A percentile compares a stretch with the other conserved stretches of the same genome.
phyloP scores from a whole-genome alignment of 2,888 invertebrate species.

The Melinaea menophilus region DNA sequence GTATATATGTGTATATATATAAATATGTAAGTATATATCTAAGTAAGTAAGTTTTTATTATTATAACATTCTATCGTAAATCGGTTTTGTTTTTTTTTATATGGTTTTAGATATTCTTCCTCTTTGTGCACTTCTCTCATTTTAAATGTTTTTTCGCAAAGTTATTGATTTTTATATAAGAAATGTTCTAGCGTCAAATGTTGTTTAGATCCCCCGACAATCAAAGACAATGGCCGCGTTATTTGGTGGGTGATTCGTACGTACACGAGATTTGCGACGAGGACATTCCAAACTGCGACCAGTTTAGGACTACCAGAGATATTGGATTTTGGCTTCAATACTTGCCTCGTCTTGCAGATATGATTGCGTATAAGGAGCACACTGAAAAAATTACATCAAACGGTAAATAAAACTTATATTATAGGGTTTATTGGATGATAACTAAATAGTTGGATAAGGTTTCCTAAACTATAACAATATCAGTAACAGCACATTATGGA shows the following conservation, averaged over 20 bases:
- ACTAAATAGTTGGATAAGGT: too few relatives aligned
- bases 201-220: slow-evolving; percentile 76
- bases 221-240: slow-evolving; percentile 79
- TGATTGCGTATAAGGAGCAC: slow-evolving; percentile 42
- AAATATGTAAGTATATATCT: too few relatives aligned
- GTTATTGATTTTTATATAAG: neutral
- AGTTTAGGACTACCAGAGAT: slow-evolving; percentile 44
- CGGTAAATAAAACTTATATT: slow-evolving; percentile 40
- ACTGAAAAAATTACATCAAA: slow-evolving; percentile 51
- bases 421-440: too few relatives aligned
- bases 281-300: slow-evolving; percentile 23
- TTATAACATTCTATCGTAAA: too few relatives aligned
- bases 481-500: too few relatives aligned
- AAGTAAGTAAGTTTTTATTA: too few relatives aligned
- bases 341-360: slow-evolving; percentile 54
- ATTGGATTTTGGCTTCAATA: slow-evolving; percentile 69
- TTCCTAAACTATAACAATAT: too few relatives aligned
- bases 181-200: too few relatives aligned
- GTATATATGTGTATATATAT: too few relatives aligned
- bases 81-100: neutral
- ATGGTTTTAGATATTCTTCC: neutral
- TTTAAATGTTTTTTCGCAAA: slow-evolving; percentile 11
- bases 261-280: slow-evolving; percentile 64
- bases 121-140: neutral
- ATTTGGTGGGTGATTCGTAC: slow-evolving; percentile 70